Evolutionary conservation across 2,888 invertebrate genomes (phyloP).

Genomic region (Drosophila anomelani): DNA sequence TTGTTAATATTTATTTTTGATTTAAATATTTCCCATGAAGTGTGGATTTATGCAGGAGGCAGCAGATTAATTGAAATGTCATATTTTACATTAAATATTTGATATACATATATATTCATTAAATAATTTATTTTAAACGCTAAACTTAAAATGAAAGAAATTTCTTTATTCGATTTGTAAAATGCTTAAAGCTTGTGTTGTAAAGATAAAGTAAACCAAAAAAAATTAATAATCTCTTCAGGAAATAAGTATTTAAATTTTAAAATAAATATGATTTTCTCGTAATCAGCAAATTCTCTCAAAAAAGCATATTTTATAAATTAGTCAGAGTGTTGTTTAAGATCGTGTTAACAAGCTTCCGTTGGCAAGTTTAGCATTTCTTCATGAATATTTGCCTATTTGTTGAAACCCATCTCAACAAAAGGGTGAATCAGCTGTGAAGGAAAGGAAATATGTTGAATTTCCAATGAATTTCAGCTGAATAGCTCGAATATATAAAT

Average conservation of each 20-base stretch:
- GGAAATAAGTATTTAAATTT: not conserved
- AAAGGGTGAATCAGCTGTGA: conserved; percentile 50
- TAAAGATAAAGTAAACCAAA: not conserved
- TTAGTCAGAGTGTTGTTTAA: not conserved
- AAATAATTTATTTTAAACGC: too few species aligned
- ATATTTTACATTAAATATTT: not conserved
- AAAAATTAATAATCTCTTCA: not conserved
- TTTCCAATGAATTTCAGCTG: conserved; percentile 63
- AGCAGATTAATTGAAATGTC: conserved; percentile 5
- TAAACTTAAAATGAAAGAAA: not conserved
- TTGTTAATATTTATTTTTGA: conserved; percentile 48
- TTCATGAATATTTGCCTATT: conserved; percentile 21
- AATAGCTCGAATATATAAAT: conserved; percentile 19
- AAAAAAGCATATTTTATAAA: conserved; percentile 6
- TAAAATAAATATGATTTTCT: not conserved
- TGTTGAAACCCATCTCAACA: conserved; percentile 35
- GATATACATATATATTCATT: too few species aligned
- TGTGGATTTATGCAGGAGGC: not conserved
- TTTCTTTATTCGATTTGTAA: not conserved
- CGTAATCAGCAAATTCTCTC: not conserved
- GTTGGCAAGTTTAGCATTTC: conserved; percentile 10
- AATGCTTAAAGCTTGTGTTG: not conserved
- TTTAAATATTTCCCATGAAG: conserved; percentile 3
- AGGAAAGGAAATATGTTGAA: conserved; percentile 26
- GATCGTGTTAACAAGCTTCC: conserved; percentile 36